These are phyloP conservation scores for Dasyprocta punctata DNA, from an alignment of 2,113 vertebrate genomes.

Conservation along the genomic window DNA sequence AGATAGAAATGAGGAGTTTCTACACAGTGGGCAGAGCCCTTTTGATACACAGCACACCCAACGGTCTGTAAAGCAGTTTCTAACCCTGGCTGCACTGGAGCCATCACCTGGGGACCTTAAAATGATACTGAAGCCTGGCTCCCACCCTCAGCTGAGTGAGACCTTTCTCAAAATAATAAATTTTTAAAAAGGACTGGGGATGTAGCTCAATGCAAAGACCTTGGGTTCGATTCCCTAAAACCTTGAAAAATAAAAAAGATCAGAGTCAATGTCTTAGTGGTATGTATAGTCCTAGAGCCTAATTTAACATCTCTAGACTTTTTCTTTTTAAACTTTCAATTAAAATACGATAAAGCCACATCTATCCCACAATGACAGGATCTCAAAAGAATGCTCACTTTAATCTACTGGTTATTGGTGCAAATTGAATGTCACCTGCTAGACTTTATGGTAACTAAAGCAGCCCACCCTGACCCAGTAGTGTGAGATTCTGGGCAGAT, in stretches of 20 bases:
- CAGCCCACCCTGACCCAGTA: not conserved
- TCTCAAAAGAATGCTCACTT: not conserved
- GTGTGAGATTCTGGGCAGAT: not conserved
- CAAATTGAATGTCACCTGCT: not conserved
- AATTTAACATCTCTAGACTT: not conserved
- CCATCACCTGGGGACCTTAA: not conserved
- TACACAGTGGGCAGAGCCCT: not conserved
- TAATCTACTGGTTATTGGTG: not conserved
- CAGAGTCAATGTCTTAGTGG: not conserved
- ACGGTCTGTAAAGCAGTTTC: not conserved
- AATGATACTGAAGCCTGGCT: not conserved
- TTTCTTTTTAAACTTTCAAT: not conserved
- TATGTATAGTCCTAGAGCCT: not conserved
- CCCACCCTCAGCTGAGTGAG: not conserved
- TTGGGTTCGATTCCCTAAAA: not conserved
- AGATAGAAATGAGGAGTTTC: not conserved
- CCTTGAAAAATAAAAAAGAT: not conserved
- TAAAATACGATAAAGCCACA: not conserved
- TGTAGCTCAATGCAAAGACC: not conserved
- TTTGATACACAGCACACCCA: not conserved
- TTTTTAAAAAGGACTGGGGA: not conserved
- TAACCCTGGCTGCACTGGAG: not conserved
- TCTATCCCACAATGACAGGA: not conserved
- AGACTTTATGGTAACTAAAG: not conserved
- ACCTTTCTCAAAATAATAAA: not conserved